Conservation (phyloP, 1,140 invertebrate species). For the Drosophila athabasca region DNA sequence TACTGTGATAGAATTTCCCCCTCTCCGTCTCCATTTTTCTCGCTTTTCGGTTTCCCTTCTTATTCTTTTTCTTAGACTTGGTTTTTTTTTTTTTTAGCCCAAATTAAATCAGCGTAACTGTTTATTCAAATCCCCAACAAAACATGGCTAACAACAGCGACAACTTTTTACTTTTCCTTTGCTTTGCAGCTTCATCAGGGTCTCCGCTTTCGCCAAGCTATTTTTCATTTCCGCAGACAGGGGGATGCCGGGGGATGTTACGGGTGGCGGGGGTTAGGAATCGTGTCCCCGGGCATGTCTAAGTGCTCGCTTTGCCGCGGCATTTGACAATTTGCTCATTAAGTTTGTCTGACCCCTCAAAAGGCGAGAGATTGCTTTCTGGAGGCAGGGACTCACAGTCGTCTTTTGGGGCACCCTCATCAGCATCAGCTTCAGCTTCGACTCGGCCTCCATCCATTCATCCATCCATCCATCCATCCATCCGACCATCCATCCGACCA, state of each 20-base stretch:
- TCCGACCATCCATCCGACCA: background rate
- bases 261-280: slow-evolving; percentile 4
- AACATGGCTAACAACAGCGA: slow-evolving; percentile 62
- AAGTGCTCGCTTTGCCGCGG: slow-evolving; percentile 78
- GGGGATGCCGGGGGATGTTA: background rate
- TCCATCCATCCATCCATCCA: slow-evolving; percentile 1
- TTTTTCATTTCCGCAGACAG: slow-evolving; percentile 52
- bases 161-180: slow-evolving; percentile 64
- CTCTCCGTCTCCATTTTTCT: slow-evolving; percentile 26
- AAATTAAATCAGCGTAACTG: slow-evolving; percentile 84
- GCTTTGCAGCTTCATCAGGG: too few species aligned
- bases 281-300: slow-evolving; percentile 64
- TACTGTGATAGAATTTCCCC: slow-evolving; percentile 77
- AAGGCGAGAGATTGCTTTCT: background rate
- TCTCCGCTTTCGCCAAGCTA: slow-evolving; percentile 60
- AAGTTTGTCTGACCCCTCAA: slow-evolving; percentile 78
- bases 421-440: slow-evolving; percentile 54
- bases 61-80: background rate
- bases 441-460: slow-evolving; percentile 17
- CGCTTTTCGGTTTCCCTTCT: background rate
- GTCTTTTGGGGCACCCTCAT: slow-evolving; percentile 59
- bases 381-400: slow-evolving; percentile 13
- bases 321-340: slow-evolving; percentile 83
- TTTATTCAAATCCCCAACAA: slow-evolving; percentile 80
- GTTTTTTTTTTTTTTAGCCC: slow-evolving; percentile 11